Percentiles rank a stretch among this genome's conserved stretches.
Evolutionary conservation across 2,113 vertebrate species (phyloP).

Genomic region (Equus quagga): DNA sequence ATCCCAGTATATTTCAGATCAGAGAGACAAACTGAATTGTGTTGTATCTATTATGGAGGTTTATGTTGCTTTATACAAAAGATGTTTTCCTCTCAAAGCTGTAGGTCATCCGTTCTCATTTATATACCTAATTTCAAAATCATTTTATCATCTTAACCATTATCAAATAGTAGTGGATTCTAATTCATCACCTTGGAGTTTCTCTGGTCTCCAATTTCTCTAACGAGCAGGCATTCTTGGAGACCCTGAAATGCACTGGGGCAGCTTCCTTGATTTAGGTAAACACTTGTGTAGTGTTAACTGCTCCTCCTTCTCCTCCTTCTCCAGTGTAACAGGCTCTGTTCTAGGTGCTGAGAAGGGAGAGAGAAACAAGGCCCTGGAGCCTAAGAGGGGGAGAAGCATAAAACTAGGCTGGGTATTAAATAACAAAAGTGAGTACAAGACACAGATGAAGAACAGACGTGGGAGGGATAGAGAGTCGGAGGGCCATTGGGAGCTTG

Average conservation of each 20-base stretch:
- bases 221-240: neutral
- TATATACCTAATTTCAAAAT: neutral
- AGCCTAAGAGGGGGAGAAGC: neutral
- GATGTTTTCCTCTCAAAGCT: constrained; percentile 8
- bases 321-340: neutral
- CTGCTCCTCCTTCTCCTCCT: neutral
- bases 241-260: neutral
- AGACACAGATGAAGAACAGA: neutral
- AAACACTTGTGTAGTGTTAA: neutral
- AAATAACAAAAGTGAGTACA: neutral
- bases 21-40: neutral
- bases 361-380: neutral
- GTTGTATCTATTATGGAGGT: neutral
- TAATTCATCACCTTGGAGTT: neutral
- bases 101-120: neutral
- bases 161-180: neutral
- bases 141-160: neutral
- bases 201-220: neutral
- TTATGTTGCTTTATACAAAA: neutral
- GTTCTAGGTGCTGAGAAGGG: neutral
- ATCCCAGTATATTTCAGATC: neutral
- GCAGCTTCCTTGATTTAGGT: neutral
- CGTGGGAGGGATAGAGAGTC: rapidly evolving
- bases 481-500: neutral
- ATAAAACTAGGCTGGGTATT: neutral